These are phyloP conservation scores for Eupithecia exiguata DNA, from an alignment of 2,888 invertebrate species.

Conservation along the genomic window DNA sequence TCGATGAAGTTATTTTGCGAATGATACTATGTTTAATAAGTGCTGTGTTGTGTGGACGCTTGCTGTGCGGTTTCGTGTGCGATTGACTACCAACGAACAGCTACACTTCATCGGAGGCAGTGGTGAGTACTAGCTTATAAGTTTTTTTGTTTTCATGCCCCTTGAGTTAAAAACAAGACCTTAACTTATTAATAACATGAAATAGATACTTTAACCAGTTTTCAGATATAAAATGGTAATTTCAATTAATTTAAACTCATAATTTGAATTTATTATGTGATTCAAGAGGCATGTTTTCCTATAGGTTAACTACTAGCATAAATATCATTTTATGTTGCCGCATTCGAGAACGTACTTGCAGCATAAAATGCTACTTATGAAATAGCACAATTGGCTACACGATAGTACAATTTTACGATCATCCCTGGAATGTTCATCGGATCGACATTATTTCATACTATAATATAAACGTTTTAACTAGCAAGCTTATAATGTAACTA, in stretches of 20 bases:
- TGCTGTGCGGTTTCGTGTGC: constrained; percentile 73
- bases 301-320: constrained; percentile 47
- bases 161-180: constrained; percentile 2
- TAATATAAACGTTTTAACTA: constrained; percentile 49
- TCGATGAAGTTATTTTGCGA: constrained; percentile 83
- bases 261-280: constrained; percentile 30
- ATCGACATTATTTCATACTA: constrained; percentile 35
- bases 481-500: constrained; percentile 53
- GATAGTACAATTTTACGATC: constrained; percentile 54
- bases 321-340: constrained; percentile 52
- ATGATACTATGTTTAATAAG: constrained; percentile 80
- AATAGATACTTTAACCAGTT: neutral
- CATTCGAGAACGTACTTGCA: constrained; percentile 41
- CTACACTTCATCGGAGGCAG: constrained; percentile 51
- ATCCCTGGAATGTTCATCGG: constrained; percentile 34
- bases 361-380: constrained; percentile 56
- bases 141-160: constrained; percentile 21
- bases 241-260: constrained; percentile 13
- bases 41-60: constrained; percentile 78
- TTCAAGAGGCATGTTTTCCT: constrained; percentile 27
- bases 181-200: neutral
- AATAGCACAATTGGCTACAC: constrained; percentile 57
- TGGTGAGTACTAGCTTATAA: constrained; percentile 55
- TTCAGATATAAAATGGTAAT: neutral
- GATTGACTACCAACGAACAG: constrained; percentile 56